Conservation (phyloP, 1,140 invertebrate species). For the Sweltsa coloradensis region DNA sequence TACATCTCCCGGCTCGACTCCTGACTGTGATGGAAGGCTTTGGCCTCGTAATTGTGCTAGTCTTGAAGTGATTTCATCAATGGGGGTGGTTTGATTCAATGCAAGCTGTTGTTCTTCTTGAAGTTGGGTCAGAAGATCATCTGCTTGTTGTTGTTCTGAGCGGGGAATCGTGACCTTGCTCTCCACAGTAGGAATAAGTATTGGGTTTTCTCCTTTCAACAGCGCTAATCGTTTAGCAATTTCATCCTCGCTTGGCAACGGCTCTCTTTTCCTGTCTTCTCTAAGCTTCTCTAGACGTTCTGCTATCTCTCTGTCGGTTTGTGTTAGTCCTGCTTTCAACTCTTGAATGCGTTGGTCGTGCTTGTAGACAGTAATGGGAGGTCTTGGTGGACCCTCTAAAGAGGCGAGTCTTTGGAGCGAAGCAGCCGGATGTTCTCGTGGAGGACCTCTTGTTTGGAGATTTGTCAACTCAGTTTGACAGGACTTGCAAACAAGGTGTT, state of each 20-base stretch:
- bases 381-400: conserved; percentile 30
- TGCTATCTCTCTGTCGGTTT: conserved; percentile 36
- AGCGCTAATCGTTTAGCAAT: conserved; percentile 18
- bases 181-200: background rate
- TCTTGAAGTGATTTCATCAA: conserved; percentile 1
- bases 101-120: conserved; percentile 29
- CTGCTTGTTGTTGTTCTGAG: conserved; percentile 45
- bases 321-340: conserved; percentile 27
- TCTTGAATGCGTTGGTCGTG: conserved; percentile 28
- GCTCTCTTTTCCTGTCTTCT: conserved; percentile 25
- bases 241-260: conserved; percentile 15
- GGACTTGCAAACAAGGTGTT: background rate
- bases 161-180: conserved; percentile 27
- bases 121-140: conserved; percentile 45
- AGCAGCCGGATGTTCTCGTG: too few species aligned
- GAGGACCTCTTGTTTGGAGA: too few species aligned
- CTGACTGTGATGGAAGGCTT: too few species aligned
- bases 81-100: background rate
- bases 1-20: too few species aligned
- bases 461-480: background rate
- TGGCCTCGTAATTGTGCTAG: conserved; percentile 5
- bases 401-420: conserved; percentile 29
- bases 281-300: conserved; percentile 46
- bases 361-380: conserved; percentile 36
- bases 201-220: conserved; percentile 16